A percentile compares a stretch with the other conserved stretches of the same genome.
phyloP scores from a whole-genome alignment of 2,888 invertebrate genomes.

The Steinernema scapterisci region DNA sequence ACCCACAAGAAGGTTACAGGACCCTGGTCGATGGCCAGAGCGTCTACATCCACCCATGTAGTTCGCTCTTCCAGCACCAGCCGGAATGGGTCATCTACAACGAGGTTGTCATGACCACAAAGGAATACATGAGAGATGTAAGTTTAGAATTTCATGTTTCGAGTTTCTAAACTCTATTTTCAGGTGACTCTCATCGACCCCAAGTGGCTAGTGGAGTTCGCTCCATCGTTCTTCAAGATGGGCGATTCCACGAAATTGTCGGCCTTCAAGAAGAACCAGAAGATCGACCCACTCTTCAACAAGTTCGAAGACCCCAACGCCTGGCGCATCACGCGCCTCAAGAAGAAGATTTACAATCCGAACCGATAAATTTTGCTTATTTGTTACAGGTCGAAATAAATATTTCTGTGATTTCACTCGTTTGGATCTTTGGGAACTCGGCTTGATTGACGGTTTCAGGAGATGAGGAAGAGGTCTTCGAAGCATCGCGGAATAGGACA shows the following conservation, averaged over 20 bases:
- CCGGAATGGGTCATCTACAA: conserved; percentile 99
- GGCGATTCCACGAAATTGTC: conserved; percentile 97
- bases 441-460: too few relatives aligned
- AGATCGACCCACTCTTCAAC: conserved; percentile 94
- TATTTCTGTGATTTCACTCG: too few relatives aligned
- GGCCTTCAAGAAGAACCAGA: conserved; percentile 97
- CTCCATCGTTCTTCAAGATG: conserved; percentile 98
- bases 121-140: conserved; percentile 98
- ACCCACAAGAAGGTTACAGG: conserved; percentile 94
- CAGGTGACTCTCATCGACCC: conserved; percentile 80
- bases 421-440: too few relatives aligned
- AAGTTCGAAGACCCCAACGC: conserved; percentile 99
- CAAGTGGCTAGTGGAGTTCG: conserved; percentile 98
- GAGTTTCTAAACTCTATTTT: not conserved
- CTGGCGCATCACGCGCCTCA: conserved; percentile 86
- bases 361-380: conserved; percentile 53
- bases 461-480: too few relatives aligned
- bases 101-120: conserved; percentile 95
- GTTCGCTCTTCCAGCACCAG: conserved; percentile 94
- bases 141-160: not conserved
- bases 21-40: conserved; percentile 92
- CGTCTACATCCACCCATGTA: conserved; percentile 98
- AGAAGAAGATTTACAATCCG: conserved; percentile 68
- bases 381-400: too few relatives aligned
- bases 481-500: too few relatives aligned